A percentile compares a stretch with the other conserved stretches of the same genome.
Conservation (phyloP, 2,113 vertebrate species). For the Nerophis ophidion region DNA sequence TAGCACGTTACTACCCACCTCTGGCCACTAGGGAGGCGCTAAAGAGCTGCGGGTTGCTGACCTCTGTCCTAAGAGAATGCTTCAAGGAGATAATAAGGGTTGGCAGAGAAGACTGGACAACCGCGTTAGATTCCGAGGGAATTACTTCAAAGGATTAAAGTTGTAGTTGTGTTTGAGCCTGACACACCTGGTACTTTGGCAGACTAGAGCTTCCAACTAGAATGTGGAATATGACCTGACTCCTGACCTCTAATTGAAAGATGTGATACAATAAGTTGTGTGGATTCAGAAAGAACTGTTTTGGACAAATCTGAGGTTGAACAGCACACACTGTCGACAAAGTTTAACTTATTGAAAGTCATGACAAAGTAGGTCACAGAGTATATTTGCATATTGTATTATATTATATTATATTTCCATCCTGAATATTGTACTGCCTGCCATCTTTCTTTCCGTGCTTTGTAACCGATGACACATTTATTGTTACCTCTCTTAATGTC, state of each 20-base stretch:
- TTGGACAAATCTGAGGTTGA: neutral
- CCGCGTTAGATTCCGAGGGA: no score
- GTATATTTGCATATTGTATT: slow-evolving; percentile 16
- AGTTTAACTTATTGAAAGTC: slow-evolving; percentile 28
- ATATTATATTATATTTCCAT: neutral
- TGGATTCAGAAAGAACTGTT: no score
- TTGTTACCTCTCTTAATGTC: slow-evolving; percentile 25
- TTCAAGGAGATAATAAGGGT: no score
- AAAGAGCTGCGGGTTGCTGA: no score
- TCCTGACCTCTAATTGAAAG: slow-evolving; percentile 4
- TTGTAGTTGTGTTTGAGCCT: no score
- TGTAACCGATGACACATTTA: slow-evolving; percentile 8
- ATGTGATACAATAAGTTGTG: neutral
- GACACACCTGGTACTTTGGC: neutral
- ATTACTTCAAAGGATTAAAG: no score
- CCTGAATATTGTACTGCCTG: neutral
- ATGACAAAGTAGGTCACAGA: slow-evolving; percentile 45
- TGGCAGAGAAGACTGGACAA: no score
- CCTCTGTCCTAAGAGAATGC: no score
- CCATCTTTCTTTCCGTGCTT: neutral
- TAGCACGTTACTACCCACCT: no score
- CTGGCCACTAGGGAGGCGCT: no score
- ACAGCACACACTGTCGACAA: slow-evolving; percentile 26
- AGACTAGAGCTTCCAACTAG: slow-evolving; percentile 3
- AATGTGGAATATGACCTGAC: neutral